Conservation (phyloP, 2,797 vertebrate genomes). For the Chaetodon trifasciatus region DNA sequence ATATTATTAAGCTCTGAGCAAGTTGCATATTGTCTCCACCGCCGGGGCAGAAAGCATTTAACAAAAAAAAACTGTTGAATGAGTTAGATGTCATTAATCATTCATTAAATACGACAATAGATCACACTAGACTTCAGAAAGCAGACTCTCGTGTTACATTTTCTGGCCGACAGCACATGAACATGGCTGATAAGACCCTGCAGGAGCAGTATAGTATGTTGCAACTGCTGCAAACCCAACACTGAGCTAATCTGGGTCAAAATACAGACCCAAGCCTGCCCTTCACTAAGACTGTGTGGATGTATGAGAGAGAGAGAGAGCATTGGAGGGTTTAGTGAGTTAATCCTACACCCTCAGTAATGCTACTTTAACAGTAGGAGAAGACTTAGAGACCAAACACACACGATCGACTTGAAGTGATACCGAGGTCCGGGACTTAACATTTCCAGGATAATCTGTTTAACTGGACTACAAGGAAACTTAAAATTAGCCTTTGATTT, state of each 20-base stretch:
- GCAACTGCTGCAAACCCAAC: conserved; percentile 37
- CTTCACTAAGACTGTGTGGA: conserved; percentile 58
- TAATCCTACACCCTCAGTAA: conserved; percentile 77
- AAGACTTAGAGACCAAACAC: conserved; percentile 76
- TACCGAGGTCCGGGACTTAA: conserved; percentile 49
- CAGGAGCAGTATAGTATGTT: conserved; percentile 10
- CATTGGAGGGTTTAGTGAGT: conserved; percentile 61
- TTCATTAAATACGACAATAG: conserved; percentile 60
- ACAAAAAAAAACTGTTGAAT: conserved; percentile 34
- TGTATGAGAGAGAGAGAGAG: conserved; percentile 40
- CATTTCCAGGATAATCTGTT: conserved; percentile 71
- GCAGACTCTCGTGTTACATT: conserved; percentile 44
- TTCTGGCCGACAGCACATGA: conserved; percentile 6
- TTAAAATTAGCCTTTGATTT: conserved; percentile 39
- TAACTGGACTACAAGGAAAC: conserved; percentile 49
- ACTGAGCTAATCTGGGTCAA: conserved; percentile 63
- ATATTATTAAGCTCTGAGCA: not conserved
- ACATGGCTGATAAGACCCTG: conserved; percentile 11
- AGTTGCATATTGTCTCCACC: conserved; percentile 6
- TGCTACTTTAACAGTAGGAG: conserved; percentile 76
- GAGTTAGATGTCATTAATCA: conserved; percentile 57
- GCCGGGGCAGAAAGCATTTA: conserved; percentile 12
- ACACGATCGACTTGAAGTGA: conserved; percentile 69
- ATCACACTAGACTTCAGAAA: conserved; percentile 42
- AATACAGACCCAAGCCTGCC: conserved; percentile 49